Evolutionary conservation across 2,113 vertebrate species (phyloP).

Genomic region (Sinocyclocheilus maitianheensis): DNA sequence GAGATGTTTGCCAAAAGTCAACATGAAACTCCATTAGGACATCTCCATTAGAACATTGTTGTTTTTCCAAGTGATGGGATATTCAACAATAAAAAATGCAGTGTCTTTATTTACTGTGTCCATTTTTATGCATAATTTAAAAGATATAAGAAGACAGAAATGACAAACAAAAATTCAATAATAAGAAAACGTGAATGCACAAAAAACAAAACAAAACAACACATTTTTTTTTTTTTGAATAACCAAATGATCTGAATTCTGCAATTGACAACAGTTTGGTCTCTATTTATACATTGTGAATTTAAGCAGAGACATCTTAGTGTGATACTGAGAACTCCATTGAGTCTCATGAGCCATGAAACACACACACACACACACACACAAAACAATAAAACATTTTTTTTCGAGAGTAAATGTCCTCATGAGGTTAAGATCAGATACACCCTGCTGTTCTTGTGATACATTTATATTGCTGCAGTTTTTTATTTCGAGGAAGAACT

Average conservation of each 20-base stretch:
- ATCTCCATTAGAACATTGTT: no score
- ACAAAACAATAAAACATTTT: not conserved
- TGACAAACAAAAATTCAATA: not conserved
- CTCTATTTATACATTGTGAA: no score
- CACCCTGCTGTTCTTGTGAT: not conserved
- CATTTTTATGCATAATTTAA: not conserved
- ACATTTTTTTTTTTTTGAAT: not conserved
- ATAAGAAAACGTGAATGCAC: no score
- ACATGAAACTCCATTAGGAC: not conserved
- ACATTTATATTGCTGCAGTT: not conserved
- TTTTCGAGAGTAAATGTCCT: not conserved
- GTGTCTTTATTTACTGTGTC: not conserved
- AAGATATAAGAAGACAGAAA: not conserved
- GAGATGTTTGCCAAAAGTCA: not conserved
- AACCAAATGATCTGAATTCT: not conserved
- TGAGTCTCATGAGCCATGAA: not conserved
- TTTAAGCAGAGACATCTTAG: no score
- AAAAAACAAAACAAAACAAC: no score
- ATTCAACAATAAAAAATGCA: not conserved
- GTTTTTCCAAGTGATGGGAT: not conserved
- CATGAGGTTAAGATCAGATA: not conserved
- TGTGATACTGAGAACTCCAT: not conserved
- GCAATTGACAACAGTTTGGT: no score
- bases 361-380: not conserved
- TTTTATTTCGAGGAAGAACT: constrained; percentile 3